Base-by-base conservation (phyloP, 2,113 vertebrate species). In the Vicugna pacos region DNA sequence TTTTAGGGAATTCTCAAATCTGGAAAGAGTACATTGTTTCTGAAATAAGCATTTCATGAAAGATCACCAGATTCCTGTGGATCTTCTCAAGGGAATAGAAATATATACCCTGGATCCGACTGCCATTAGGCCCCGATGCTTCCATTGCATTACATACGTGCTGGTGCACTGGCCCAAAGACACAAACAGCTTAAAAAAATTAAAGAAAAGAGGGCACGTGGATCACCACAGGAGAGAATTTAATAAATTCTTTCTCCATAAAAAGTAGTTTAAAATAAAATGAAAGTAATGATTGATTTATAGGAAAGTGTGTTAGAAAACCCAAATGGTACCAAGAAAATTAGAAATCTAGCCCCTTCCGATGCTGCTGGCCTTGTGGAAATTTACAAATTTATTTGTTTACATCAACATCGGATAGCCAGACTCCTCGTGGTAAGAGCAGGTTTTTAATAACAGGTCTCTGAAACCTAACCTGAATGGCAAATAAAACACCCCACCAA, bases 251-350 rank as follows among this genome's bases (percentile, higher is more conserved):
- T 84, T 22, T 77, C 28, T 56, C 14, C 3, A 28, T 38, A 60
- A 50, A 96, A 86, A 77, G 70, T 17, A 86, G 20, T 56, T 94
- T 62, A 54, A 79, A 75, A 60, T 84, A 60, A 93, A 96, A 93
- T 50, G 56, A 60, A 92, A 19, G 22, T 84, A 56, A 81, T 60
- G 64, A 93, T 1, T 96, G 80, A 92, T 64, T 93, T 77, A 67
- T 19, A 89, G 38, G 22, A 89, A 86, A 64, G 35, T 67, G 15
- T 89, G 28, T 84, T 92, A 54, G 73, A 77, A 93, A 92, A 83
- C 24, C 28, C n/a, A 92, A 85, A 56, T 46, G 15, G 80, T 24
- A 62, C 10, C 1, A n/a, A 67, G n/a, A 22, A 73, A 82, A 54
- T 26, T 50, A 94, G 24, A 13, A 20, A 62, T 77, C 46, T 60